Percentiles rank a stretch among this genome's conserved stretches.
These are phyloP conservation scores for Romanogobio albipinnatus DNA, from an alignment of 2,113 vertebrate species.

Conservation along the genomic window DNA sequence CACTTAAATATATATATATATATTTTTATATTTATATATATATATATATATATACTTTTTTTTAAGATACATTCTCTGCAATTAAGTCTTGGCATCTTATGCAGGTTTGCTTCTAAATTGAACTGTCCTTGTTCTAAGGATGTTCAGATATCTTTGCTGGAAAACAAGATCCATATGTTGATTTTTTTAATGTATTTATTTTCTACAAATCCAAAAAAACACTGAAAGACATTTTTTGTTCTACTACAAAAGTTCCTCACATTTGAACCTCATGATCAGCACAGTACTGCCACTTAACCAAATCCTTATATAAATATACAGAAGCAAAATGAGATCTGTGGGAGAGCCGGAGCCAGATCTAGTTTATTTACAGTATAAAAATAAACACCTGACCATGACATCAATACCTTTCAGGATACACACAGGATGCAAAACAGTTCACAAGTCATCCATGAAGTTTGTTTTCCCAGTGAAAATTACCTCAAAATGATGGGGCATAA, in stretches of 20 bases:
- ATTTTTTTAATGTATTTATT: background rate
- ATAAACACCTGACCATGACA: constrained; percentile 18
- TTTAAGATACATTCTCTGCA: background rate
- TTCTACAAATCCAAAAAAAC: background rate
- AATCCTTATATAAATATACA: constrained; percentile 19
- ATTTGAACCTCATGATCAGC: background rate
- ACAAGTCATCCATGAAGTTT: constrained; percentile 30
- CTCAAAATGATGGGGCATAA: constrained; percentile 16
- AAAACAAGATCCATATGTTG: background rate
- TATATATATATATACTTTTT: no score
- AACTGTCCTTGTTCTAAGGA: background rate
- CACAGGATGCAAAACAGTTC: constrained; percentile 9
- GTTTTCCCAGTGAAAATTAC: background rate
- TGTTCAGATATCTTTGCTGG: background rate
- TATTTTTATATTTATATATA: no score
- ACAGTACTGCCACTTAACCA: background rate
- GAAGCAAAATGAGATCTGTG: constrained; percentile 6
- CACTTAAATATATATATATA: no score
- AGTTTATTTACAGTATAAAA: constrained; percentile 20
- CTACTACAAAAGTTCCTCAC: background rate
- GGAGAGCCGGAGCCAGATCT: constrained; percentile 1
- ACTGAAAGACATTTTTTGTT: background rate
- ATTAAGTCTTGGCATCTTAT: background rate
- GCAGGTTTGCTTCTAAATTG: background rate
- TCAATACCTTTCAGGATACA: constrained; percentile 8